A percentile compares a stretch with the other conserved stretches of the same genome.
These are phyloP conservation scores for Etheostoma spectabile DNA, from an alignment of 2,113 vertebrate species.

Conservation along the genomic window DNA sequence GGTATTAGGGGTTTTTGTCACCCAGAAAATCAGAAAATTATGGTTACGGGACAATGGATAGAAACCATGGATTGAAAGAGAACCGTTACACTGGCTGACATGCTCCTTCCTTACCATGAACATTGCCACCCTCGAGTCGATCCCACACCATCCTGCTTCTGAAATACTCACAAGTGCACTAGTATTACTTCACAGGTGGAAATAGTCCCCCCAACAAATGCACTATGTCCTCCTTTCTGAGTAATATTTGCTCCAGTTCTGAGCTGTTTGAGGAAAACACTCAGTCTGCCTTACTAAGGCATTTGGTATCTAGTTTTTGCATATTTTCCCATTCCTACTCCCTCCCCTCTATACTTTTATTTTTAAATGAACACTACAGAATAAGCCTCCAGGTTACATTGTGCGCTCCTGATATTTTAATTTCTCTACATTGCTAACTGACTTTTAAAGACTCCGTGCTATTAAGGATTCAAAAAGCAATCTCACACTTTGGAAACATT, in stretches of 20 bases:
- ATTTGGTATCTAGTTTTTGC: not conserved
- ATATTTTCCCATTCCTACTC: not conserved
- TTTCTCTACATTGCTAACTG: not conserved
- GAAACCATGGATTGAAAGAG: too few relatives aligned
- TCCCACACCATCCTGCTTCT: not conserved
- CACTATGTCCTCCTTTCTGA: not conserved
- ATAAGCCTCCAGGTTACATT: not conserved
- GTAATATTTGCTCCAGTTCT: not conserved
- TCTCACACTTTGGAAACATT: not conserved
- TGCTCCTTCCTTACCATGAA: not conserved
- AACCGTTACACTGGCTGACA: too few relatives aligned
- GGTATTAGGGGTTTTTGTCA: not conserved
- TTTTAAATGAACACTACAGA: not conserved
- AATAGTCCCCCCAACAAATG: not conserved
- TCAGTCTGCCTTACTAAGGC: not conserved
- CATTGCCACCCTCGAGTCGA: not conserved
- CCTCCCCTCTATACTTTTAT: not conserved
- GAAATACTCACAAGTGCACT: not conserved
- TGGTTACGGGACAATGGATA: not conserved
- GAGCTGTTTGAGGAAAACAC: not conserved
- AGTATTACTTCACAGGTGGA: not conserved
- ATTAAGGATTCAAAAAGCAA: conserved; percentile 9
- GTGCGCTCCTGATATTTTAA: not conserved
- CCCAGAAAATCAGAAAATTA: not conserved
- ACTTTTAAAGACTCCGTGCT: not conserved